Percentiles rank a stretch among this genome's conserved stretches.
Evolutionary conservation across 1,140 invertebrate genomes (phyloP).

Genomic region (Drosophila grimshawi): DNA sequence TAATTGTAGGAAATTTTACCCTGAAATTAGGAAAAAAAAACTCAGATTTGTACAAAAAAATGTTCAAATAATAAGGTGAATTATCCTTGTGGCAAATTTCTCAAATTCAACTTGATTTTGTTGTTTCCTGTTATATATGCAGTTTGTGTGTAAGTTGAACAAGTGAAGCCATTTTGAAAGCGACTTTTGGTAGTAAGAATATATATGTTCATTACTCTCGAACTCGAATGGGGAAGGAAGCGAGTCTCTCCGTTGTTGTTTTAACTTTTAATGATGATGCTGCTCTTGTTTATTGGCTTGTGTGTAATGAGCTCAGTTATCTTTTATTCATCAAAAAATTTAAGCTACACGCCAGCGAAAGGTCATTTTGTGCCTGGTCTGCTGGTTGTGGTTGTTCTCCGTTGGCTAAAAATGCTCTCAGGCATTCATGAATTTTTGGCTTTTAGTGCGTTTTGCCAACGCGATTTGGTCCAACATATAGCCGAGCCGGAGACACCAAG

Average conservation of each 20-base stretch:
- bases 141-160: too few relatives aligned
- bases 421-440: slow-evolving; percentile 78
- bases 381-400: slow-evolving; percentile 35
- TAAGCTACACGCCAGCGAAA: slow-evolving; percentile 48
- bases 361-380: slow-evolving; percentile 38
- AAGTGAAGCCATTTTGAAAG: too few relatives aligned
- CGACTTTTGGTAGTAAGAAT: too few relatives aligned
- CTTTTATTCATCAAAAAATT: slow-evolving; percentile 79
- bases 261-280: slow-evolving; percentile 28
- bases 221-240: not conserved
- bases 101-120: too few relatives aligned
- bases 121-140: too few relatives aligned
- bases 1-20: too few relatives aligned
- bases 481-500: not conserved
- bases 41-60: too few relatives aligned
- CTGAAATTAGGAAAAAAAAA: too few relatives aligned
- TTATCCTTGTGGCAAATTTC: too few relatives aligned
- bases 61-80: too few relatives aligned
- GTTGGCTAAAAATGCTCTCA: slow-evolving; percentile 61
- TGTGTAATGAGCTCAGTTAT: slow-evolving; percentile 67
- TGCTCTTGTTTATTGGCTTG: slow-evolving; percentile 9
- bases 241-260: slow-evolving; percentile 16
- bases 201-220: too few relatives aligned
- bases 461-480: slow-evolving; percentile 7
- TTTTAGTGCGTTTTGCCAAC: slow-evolving; percentile 64